Evolutionary conservation across 2,113 vertebrate species (phyloP), one percentile per base, ranked within the genome.

Genomic region (Cavia porcellus): DNA sequence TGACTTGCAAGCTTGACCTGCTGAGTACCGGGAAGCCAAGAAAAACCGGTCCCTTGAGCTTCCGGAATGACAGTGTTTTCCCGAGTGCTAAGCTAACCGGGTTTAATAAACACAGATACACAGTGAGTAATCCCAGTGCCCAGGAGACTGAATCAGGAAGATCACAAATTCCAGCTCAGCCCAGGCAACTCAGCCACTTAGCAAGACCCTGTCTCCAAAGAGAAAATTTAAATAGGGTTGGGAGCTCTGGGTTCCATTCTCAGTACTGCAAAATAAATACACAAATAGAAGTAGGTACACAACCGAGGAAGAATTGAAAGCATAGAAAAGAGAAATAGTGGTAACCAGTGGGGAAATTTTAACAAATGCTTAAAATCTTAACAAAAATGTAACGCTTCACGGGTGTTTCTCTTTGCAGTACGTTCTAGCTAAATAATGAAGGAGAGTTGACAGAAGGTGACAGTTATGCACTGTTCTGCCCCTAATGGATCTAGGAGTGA

Each of bases 301-400:
- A 50, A 32, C 70, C n/a, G 50, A 92, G 81, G 38, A 81, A 89
- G 5, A 94, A 95, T 84, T n/a, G 24, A 92, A 96, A 72, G 1
- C 12, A 80, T 30, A 3, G 30, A 64, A 3, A 85, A 92, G 75
- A 83, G 15, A 95, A 90, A 80, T 9, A 59, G 28, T 86, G 38
- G 28, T 38, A 50, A 74, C 32, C 61, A 86, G 8, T 61, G 50
- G 47, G 42, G 7, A 13, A 91, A 75, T 45, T n/a, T 77, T n/a
- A 89, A 64, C 28, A 86, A 89, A 95, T 83, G 20, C 38, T 86
- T 82, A 94, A 59, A 88, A 62, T 79, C 45, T 79, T 75, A 94
- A 90, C 19, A 45, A 81, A 2, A 50, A 82, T 93, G 47, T 22
- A 38, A 9, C 81, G 47, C 30, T 70, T 15, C 8, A 30, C 75